These are phyloP conservation scores for Steatornis caripensis DNA, from an alignment of 2,113 vertebrate species.

Conservation along the genomic window DNA sequence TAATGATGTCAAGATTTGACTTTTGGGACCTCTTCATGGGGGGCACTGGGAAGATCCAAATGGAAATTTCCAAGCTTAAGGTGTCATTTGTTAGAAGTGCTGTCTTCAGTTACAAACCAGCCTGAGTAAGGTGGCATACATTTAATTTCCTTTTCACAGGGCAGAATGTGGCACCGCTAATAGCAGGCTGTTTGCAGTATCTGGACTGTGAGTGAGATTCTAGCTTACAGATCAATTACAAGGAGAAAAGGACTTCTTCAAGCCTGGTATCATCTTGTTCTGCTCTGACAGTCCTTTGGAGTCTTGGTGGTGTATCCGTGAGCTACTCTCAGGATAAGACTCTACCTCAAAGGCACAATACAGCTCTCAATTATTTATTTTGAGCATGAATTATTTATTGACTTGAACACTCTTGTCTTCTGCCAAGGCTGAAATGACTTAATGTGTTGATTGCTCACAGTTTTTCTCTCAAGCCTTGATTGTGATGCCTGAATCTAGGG, in stretches of 20 bases:
- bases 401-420: background rate
- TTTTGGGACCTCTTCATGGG: background rate
- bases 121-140: background rate
- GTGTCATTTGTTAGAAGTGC: background rate
- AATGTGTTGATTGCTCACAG: background rate
- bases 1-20: background rate
- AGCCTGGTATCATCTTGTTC: background rate
- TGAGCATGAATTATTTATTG: slow-evolving; percentile 5
- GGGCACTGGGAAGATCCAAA: background rate
- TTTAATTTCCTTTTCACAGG: background rate
- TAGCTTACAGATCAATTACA: background rate
- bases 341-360: background rate
- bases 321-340: background rate
- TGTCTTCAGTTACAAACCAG: background rate
- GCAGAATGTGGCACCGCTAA: background rate
- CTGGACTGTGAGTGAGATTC: background rate
- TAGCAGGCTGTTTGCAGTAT: background rate
- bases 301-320: background rate
- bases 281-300: background rate
- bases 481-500: background rate
- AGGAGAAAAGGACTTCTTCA: background rate
- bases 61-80: background rate
- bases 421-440: slow-evolving; percentile 14
- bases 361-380: slow-evolving; percentile 23
- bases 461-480: background rate